Base-by-base conservation (phyloP, 2,888 invertebrate species). In the Marronus borbonicus region DNA sequence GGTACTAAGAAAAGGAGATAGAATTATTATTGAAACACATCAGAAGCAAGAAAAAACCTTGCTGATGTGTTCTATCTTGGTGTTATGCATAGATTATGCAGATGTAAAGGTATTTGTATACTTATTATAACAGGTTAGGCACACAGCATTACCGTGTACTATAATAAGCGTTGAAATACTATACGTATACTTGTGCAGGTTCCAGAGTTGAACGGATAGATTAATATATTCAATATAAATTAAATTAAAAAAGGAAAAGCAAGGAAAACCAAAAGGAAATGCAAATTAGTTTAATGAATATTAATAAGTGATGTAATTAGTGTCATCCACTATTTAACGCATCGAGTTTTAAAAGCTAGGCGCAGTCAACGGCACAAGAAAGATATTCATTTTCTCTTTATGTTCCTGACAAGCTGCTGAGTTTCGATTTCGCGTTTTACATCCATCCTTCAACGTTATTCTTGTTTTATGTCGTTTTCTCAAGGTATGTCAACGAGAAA, bases 221-320 rank as follows among this genome's bases (percentile, higher is more conserved):
- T 39, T 70, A 72, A 72, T 72, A 24, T 60, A 72, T 72, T 72
- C 60, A 44, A 60, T 72, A 60, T 72, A 72, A 72, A 60, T 72
- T 39, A 44, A 72, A 72, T 39, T 60, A 72, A 72, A 60, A 60
- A 52, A 70, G 8, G 28, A 36, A 36, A 17, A 70, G 28, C 39
- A 14, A 58, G 44, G 49, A 36, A 68, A 68, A 68, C 64, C 76
- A 66, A 76, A 72, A 72, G 77, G 52, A 72, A 77, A 77, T 77
- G 77, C 55, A 77, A 77, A 77, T 77, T 65, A 49, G 65, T 50
- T 64, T 64, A 72, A 70, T 77, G 70, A 70, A 70, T 77, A 77
- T 77, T 77, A 70, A 77, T 77, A 72, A 72, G 70, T 72, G 72
- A 55, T 72, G 64, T 77, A 72, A 77, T 77, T 72, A 77, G 52